phyloP scores from a whole-genome alignment of 2,113 vertebrate species.

The Gadus chalcogrammus region DNA sequence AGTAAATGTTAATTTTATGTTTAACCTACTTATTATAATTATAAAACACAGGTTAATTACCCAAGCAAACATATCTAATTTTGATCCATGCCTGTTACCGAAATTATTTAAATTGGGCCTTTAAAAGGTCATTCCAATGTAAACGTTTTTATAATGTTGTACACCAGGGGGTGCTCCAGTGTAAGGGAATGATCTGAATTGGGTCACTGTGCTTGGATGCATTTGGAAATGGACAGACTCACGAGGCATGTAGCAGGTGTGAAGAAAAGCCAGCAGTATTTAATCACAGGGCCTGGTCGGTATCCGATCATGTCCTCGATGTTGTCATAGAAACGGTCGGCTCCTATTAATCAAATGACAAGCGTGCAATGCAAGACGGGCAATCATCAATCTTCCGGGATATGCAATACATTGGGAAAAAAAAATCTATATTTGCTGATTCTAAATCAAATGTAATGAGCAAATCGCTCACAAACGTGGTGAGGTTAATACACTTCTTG shows the following conservation, averaged over 20 bases:
- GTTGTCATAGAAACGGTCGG: constrained; percentile 89
- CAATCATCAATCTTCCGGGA: background rate
- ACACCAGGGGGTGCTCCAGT: constrained; percentile 37
- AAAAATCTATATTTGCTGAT: background rate
- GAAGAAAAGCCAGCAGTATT: constrained; percentile 93
- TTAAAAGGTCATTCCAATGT: too few species aligned
- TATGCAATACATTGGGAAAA: background rate
- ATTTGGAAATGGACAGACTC: constrained; percentile 42
- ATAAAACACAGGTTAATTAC: background rate
- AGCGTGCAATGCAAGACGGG: constrained; percentile 7
- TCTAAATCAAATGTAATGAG: background rate
- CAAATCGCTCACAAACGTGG: background rate
- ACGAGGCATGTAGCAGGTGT: constrained; percentile 91
- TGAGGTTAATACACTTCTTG: background rate
- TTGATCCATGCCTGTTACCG: too few species aligned
- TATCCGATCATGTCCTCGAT: constrained; percentile 97
- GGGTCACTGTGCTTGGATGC: too few species aligned
- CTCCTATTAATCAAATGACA: constrained; percentile 71
- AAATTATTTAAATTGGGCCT: too few species aligned
- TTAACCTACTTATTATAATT: background rate
- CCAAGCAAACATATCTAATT: background rate
- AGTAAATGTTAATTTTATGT: background rate
- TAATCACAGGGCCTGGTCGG: constrained; percentile 82
- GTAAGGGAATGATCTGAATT: background rate
- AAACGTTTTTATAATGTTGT: background rate